Percentiles rank a stretch among this genome's conserved stretches.
phyloP scores from a whole-genome alignment of 2,113 vertebrate genomes.

The Eurystomus gularis region DNA sequence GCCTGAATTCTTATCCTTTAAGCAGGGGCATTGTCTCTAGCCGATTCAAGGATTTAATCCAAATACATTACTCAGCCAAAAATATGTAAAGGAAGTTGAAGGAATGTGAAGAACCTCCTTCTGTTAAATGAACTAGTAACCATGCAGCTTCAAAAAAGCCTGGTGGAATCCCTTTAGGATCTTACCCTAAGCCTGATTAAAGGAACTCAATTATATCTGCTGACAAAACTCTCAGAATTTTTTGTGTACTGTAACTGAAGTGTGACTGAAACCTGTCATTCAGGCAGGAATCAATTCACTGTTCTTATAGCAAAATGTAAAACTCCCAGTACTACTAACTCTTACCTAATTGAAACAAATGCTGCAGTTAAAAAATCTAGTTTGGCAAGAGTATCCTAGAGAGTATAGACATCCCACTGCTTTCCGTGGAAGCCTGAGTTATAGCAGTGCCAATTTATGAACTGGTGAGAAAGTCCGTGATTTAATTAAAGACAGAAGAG shows the following conservation, averaged over 20 bases:
- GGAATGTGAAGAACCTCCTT: background rate
- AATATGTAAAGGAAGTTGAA: background rate
- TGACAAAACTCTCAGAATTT: conserved; percentile 22
- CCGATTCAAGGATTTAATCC: background rate
- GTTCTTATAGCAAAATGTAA: background rate
- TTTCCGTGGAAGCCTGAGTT: background rate
- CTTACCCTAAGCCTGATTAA: background rate
- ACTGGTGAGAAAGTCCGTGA: background rate
- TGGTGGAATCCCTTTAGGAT: background rate
- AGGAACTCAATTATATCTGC: conserved; percentile 17
- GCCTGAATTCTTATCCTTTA: background rate
- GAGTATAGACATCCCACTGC: background rate
- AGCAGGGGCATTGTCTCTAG: background rate
- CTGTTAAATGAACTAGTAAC: background rate
- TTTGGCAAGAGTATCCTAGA: background rate
- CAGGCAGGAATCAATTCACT: conserved; percentile 12
- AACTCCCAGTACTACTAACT: background rate
- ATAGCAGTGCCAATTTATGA: background rate
- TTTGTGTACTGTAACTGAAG: conserved; percentile 28
- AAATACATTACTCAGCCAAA: background rate
- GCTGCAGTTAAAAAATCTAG: background rate
- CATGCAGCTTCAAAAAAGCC: background rate
- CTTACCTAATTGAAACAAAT: conserved; percentile 21
- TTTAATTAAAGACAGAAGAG: conserved; percentile 54
- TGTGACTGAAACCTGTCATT: conserved; percentile 41